phyloP scores from a whole-genome alignment of 2,888 invertebrate genomes.

The Anthophora plumipes region DNA sequence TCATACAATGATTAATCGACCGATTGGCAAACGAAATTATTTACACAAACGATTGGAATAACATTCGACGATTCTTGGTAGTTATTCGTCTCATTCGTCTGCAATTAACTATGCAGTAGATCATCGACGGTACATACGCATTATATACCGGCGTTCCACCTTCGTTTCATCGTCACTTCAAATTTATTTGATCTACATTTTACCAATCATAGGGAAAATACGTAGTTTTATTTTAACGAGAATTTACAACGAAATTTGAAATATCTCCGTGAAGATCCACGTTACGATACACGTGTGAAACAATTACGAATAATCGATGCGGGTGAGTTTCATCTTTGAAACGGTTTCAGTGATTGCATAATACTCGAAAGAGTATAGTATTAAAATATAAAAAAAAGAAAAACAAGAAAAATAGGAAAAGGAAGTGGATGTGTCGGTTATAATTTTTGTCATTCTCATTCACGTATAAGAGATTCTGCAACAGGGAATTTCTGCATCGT shows the following conservation, averaged over 20 bases:
- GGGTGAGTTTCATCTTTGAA: too few relatives aligned
- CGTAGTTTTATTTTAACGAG: too few relatives aligned
- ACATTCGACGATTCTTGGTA: neutral
- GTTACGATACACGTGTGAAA: neutral
- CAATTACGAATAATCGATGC: too few relatives aligned
- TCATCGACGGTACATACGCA: neutral
- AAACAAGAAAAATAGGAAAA: neutral
- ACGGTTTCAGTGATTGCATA: too few relatives aligned
- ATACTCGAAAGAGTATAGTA: too few relatives aligned
- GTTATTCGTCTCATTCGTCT: neutral
- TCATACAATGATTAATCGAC: neutral
- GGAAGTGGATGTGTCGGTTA: neutral
- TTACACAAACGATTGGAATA: neutral
- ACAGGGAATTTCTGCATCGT: too few relatives aligned
- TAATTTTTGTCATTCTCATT: constrained; percentile 2
- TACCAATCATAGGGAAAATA: neutral
- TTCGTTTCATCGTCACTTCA: neutral
- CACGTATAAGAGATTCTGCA: constrained; percentile 2
- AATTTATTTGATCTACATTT: constrained; percentile 3
- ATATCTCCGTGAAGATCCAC: neutral
- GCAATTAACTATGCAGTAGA: constrained; percentile 3
- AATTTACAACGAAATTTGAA: neutral
- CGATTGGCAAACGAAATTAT: neutral
- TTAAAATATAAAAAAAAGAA: neutral
- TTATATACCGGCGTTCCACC: too few relatives aligned